These are phyloP conservation scores for Lycia hirtaria DNA, from an alignment of 2,888 invertebrate species.

Conservation along the genomic window DNA sequence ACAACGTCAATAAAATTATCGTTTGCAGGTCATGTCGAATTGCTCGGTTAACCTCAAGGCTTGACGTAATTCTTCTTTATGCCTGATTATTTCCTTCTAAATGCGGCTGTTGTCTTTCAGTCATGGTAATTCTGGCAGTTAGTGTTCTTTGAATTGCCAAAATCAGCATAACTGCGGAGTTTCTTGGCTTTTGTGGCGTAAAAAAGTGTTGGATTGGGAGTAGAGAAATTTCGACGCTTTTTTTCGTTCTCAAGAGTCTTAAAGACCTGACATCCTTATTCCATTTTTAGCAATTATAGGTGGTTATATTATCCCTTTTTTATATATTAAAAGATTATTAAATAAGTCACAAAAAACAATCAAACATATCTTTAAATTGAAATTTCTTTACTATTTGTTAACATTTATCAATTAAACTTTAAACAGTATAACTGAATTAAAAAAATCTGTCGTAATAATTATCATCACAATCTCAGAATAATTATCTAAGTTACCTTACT, in stretches of 20 bases:
- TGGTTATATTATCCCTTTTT: too few relatives aligned
- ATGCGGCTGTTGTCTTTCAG: constrained; percentile 12
- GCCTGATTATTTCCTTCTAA: constrained; percentile 26
- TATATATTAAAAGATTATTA: too few relatives aligned
- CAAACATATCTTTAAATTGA: too few relatives aligned
- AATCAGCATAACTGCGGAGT: constrained; percentile 20
- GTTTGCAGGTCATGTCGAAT: constrained; percentile 35
- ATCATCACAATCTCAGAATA: too few relatives aligned
- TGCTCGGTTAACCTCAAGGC: constrained; percentile 32
- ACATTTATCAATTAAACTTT: too few relatives aligned
- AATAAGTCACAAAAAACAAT: too few relatives aligned
- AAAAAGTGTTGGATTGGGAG: constrained; percentile 9
- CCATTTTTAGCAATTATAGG: neutral
- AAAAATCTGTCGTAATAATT: too few relatives aligned
- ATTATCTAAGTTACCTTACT: too few relatives aligned
- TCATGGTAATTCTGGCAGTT: constrained; percentile 18
- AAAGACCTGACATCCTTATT: constrained; percentile 10
- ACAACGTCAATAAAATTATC: constrained; percentile 22
- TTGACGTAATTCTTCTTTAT: constrained; percentile 27
- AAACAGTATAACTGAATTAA: too few relatives aligned
- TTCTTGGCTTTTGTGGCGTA: neutral
- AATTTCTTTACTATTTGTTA: too few relatives aligned
- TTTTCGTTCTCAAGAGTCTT: constrained; percentile 1
- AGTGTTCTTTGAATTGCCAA: constrained; percentile 16
- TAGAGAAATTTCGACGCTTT: constrained; percentile 9